Evolutionary conservation across 2,888 invertebrate genomes (phyloP), one percentile per base, ranked within the genome.

Genomic region (Quadroppia sp.): DNA sequence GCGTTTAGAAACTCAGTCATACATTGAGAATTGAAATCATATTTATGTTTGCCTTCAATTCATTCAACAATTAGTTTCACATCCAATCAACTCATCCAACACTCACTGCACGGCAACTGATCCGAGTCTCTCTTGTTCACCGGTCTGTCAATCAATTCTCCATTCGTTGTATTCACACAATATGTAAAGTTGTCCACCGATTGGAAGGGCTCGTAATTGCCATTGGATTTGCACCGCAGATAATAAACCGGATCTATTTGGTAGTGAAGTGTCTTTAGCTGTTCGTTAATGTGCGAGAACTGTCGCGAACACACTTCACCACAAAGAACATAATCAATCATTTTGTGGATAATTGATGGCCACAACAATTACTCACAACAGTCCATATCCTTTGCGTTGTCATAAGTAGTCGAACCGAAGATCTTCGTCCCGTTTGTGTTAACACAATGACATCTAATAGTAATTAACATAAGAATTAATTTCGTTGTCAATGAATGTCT

Each of bases 121-220:
- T 56, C 50, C 11, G 74, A 23, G n/a, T 50, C 40, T 59, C 15
- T n/a, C n/a, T 20, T 50, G 1, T 30, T 7, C 9, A 74, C 74
- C 7, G 74, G 53, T 36, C 56, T 70, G 7, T 69, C 73, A 17
- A 17, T 7, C 28, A 74, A 11, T 23, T 20, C n/a, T 1, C 74
- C 74, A 9, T n/a, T 20, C 13, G 30, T 40, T 0, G 80, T 76
- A 78, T 88, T 82, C 11, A 89, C 87, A 79, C 90, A 90, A 76
- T 86, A 84, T 79, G 89, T 89, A 40, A 82, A 77, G 0, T 87
- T 87, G 1, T 82, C 83, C 2, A 87, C 82, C 78, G 89, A 89
- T 78, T 90, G 90, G 11, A 90, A 80, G 0, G 86, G 84, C 81
- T 89, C 87, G 81, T 86, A 90, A 78, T 87, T 87, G 0, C 90